Conservation (phyloP, 2,888 invertebrate species). For the Lepidocyrtoides sp. region DNA sequence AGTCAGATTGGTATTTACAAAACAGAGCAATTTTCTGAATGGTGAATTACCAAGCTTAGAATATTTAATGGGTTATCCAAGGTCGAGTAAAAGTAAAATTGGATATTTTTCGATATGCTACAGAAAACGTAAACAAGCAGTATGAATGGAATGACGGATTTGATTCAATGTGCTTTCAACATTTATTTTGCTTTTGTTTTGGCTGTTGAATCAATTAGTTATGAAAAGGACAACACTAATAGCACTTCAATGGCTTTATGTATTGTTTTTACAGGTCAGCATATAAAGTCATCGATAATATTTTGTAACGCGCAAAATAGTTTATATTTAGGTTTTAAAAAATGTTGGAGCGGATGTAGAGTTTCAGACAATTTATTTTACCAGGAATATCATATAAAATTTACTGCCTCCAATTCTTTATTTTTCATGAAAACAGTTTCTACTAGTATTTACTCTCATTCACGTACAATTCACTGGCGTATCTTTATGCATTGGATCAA, state of each 20-base stretch:
- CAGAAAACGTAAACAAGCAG: neutral
- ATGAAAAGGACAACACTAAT: too few relatives aligned
- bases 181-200: neutral
- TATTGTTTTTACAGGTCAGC: too few relatives aligned
- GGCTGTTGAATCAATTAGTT: too few relatives aligned
- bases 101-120: constrained; percentile 18
- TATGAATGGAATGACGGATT: neutral
- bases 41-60: too few relatives aligned
- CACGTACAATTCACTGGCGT: neutral
- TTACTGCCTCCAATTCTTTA: constrained; percentile 3
- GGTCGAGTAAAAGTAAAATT: constrained; percentile 27
- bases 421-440: neutral
- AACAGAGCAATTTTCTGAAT: constrained; percentile 2
- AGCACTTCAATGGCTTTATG: too few relatives aligned
- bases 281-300: neutral
- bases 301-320: neutral
- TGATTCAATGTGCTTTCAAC: neutral
- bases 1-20: neutral
- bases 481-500: constrained; percentile 53
- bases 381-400: neutral
- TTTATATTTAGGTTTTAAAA: neutral
- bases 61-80: too few relatives aligned
- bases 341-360: neutral
- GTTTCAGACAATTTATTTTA: neutral
- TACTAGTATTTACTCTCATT: constrained; percentile 5